Conservation (phyloP, 2,113 vertebrate genomes). For the Pseudolaguvia tuberculata region DNA sequence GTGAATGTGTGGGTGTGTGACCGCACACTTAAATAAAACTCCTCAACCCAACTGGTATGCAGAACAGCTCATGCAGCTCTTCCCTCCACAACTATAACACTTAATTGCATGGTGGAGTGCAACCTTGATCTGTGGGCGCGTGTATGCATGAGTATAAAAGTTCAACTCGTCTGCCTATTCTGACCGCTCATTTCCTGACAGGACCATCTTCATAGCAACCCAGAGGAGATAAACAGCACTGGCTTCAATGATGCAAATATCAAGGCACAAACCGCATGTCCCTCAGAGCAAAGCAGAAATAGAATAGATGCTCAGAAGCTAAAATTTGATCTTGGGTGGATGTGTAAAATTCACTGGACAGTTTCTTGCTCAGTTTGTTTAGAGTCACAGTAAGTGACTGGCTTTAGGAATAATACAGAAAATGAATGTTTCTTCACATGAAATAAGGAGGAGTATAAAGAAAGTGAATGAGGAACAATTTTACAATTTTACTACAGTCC, state of each 20-base stretch:
- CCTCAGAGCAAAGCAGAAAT: constrained; percentile 45
- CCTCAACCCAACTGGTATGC: constrained; percentile 52
- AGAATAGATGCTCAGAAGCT: constrained; percentile 36
- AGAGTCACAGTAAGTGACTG: background rate
- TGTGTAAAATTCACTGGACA: background rate
- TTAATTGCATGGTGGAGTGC: constrained; percentile 47
- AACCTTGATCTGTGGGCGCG: constrained; percentile 33
- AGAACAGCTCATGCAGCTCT: constrained; percentile 46
- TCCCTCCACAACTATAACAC: constrained; percentile 45
- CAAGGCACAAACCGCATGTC: constrained; percentile 42
- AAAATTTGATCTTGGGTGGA: constrained; percentile 17
- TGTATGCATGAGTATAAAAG: constrained; percentile 38
- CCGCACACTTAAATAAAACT: constrained; percentile 60
- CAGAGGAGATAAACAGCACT: constrained; percentile 53
- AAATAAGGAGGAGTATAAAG: background rate
- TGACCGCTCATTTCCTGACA: constrained; percentile 47
- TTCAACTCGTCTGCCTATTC: constrained; percentile 39
- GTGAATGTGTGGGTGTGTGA: constrained; percentile 29
- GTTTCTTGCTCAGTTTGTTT: background rate
- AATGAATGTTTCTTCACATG: background rate
- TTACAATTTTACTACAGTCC: background rate
- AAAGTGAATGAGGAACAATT: background rate
- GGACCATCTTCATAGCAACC: constrained; percentile 54
- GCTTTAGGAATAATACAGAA: background rate
- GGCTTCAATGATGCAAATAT: constrained; percentile 55